These are phyloP conservation scores for Arvicanthis niloticus DNA, from an alignment of 2,113 vertebrate genomes.

Conservation along the genomic window DNA sequence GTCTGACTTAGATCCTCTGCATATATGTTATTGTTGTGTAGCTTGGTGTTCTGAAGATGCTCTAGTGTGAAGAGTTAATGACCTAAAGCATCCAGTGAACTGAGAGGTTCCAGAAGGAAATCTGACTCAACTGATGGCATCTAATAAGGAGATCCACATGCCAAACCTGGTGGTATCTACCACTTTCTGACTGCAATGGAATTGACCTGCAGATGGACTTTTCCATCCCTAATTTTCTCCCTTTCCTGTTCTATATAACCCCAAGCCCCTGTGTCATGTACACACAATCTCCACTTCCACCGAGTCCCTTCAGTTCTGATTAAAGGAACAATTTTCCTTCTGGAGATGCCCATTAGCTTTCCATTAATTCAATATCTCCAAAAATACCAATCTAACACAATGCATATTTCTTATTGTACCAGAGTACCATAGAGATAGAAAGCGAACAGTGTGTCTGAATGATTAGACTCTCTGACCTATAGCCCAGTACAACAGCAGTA, in stretches of 20 bases:
- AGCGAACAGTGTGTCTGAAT: not conserved
- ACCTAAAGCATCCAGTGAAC: not conserved
- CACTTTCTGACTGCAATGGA: not conserved
- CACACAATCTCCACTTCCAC: not conserved
- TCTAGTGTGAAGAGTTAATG: not conserved
- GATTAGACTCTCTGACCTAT: not conserved
- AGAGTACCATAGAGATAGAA: not conserved
- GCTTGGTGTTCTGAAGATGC: not conserved
- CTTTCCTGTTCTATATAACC: not conserved
- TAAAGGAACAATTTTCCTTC: not conserved
- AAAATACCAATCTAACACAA: not conserved
- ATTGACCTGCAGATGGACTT: not conserved
- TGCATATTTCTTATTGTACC: not conserved
- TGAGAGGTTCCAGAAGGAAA: not conserved
- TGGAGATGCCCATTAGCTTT: not conserved
- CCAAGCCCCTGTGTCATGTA: not conserved
- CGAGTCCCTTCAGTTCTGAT: not conserved
- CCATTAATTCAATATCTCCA: not conserved
- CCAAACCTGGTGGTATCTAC: not conserved
- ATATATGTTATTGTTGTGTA: not conserved
- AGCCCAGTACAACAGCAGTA: not conserved
- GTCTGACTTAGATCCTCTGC: not conserved
- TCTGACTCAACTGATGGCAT: not conserved
- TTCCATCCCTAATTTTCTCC: not conserved
- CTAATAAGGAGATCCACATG: too few species aligned